Evolutionary conservation across 2,113 vertebrate species (phyloP).

Genomic region (Loxodonta africana): DNA sequence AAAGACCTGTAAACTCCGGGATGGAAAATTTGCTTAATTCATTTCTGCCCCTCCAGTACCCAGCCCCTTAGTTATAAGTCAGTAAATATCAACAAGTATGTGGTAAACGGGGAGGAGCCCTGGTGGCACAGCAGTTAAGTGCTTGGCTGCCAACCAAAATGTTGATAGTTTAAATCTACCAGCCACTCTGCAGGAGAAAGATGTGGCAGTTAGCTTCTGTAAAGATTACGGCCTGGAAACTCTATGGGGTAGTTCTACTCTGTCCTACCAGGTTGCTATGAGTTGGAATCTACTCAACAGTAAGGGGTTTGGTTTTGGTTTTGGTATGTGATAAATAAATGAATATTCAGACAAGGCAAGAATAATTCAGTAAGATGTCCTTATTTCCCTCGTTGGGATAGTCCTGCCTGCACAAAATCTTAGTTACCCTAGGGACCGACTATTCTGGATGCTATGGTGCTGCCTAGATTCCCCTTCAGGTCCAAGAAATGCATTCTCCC

Average conservation of each 20-base stretch:
- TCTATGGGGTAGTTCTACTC: not conserved
- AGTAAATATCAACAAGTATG: not conserved
- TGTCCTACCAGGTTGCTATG: not conserved
- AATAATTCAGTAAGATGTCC: not conserved
- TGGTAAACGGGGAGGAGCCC: not conserved
- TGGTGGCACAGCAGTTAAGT: not conserved
- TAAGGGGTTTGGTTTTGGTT: not conserved
- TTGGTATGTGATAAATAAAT: not conserved
- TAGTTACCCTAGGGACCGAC: not conserved
- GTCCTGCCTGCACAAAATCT: not conserved
- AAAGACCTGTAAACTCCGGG: not conserved
- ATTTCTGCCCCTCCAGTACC: not conserved
- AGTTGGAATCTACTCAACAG: not conserved
- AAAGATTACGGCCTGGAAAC: not conserved
- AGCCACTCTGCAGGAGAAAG: not conserved
- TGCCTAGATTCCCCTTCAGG: not conserved
- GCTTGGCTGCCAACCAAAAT: not conserved
- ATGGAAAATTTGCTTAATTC: not conserved
- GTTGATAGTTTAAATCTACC: not conserved
- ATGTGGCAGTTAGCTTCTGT: not conserved
- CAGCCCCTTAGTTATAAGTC: not conserved
- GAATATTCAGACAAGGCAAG: slow-evolving; percentile 20
- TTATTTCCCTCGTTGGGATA: not conserved
- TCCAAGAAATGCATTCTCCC: not conserved
- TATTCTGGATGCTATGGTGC: not conserved